Percentiles rank a stretch among this genome's conserved stretches.
Evolutionary conservation across 2,113 vertebrate species (phyloP).

Genomic region (Galbula dea): DNA sequence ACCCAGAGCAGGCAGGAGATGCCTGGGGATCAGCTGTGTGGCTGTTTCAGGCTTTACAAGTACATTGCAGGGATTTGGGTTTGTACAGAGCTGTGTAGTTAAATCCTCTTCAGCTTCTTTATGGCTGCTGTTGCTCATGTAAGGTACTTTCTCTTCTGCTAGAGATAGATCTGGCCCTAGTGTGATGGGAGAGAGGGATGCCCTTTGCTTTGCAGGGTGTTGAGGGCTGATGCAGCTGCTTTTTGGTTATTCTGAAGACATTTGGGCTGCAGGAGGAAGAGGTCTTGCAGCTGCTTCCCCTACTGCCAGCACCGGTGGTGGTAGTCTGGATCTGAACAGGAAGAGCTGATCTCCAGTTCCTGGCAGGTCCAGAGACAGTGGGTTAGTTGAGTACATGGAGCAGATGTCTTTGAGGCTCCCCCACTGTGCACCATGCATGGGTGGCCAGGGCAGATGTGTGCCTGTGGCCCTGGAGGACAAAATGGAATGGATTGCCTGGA

Average conservation of each 20-base stretch:
- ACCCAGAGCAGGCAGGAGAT: neutral
- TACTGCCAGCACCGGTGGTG: neutral
- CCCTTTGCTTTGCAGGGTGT: neutral
- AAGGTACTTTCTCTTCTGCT: neutral
- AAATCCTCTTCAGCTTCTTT: constrained; percentile 9
- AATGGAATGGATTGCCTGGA: neutral
- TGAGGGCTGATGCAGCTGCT: neutral
- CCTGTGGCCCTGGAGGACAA: neutral
- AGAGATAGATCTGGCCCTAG: neutral
- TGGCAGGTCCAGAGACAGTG: neutral
- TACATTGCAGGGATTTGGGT: neutral
- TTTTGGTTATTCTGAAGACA: neutral
- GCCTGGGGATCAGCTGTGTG: neutral
- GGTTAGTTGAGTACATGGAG: rapidly evolving
- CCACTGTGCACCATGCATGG: rapidly evolving
- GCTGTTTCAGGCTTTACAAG: neutral
- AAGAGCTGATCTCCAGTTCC: neutral
- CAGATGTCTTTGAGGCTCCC: neutral
- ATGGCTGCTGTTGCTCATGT: neutral
- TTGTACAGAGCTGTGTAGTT: neutral
- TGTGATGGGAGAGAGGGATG: neutral
- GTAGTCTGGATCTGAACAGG: neutral
- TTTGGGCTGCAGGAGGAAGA: neutral
- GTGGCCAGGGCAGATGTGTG: neutral
- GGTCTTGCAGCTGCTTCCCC: neutral